These are phyloP conservation scores for Podargus strigoides DNA, from an alignment of 2,797 vertebrate species.

Conservation along the genomic window DNA sequence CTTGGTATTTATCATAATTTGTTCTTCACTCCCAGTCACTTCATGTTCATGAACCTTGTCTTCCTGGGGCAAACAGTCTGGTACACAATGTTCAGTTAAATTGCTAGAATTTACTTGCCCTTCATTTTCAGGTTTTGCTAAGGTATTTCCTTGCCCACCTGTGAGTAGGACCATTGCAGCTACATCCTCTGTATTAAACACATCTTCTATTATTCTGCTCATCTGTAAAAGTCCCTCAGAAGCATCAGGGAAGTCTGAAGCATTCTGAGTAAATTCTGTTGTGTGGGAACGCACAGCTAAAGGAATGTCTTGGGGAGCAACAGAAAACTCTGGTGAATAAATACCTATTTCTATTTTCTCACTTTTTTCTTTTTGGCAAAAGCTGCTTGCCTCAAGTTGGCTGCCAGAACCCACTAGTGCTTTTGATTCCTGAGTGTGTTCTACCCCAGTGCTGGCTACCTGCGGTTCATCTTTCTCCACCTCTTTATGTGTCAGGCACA, in stretches of 20 bases:
- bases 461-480: neutral
- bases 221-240: neutral
- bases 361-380: neutral
- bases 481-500: neutral
- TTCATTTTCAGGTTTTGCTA: neutral
- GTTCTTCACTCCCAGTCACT: neutral
- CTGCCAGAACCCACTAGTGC: neutral
- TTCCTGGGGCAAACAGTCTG: constrained; percentile 19
- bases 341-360: neutral
- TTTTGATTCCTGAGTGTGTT: neutral
- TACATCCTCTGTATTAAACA: neutral
- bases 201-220: neutral
- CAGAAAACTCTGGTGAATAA: neutral
- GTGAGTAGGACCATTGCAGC: neutral
- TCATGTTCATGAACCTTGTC: neutral
- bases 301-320: neutral
- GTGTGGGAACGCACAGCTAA: neutral
- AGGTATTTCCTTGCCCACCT: neutral
- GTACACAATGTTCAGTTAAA: neutral
- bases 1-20: neutral
- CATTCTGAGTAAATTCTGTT: neutral
- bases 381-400: neutral
- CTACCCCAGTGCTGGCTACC: neutral
- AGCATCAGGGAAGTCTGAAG: neutral
- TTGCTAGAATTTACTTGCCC: neutral